Percentiles rank a stretch among this genome's conserved stretches.
Evolutionary conservation across 1,140 invertebrate genomes (phyloP).

Genomic region (Drosophila murphyi): DNA sequence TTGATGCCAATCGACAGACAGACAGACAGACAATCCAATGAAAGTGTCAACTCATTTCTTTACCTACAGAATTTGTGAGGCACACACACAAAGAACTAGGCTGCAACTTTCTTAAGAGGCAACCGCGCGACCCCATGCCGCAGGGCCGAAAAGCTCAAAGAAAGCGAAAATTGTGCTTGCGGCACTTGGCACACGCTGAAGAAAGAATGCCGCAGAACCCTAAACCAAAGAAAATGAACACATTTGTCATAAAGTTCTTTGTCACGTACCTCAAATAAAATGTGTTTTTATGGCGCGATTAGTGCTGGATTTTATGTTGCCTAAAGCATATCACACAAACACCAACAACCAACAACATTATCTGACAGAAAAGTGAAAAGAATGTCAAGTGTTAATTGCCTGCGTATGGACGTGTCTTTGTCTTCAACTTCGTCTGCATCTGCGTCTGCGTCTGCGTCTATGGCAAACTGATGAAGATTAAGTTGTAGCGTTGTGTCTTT

Average conservation of each 20-base stretch:
- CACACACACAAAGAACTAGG: slow-evolving; percentile 44
- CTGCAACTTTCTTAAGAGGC: slow-evolving; percentile 55
- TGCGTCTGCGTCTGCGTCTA: neutral
- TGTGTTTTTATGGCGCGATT: slow-evolving; percentile 79
- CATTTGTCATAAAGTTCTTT: slow-evolving; percentile 64
- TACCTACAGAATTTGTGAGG: slow-evolving; percentile 19
- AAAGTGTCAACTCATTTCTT: slow-evolving; percentile 58
- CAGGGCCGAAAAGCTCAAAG: slow-evolving; percentile 29
- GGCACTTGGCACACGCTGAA: slow-evolving; percentile 55
- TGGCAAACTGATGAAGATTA: slow-evolving; percentile 64
- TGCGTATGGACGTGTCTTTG: slow-evolving; percentile 49
- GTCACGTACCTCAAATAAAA: slow-evolving; percentile 78
- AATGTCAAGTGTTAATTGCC: slow-evolving; percentile 83
- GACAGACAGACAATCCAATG: slow-evolving; percentile 35
- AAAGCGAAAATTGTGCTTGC: slow-evolving; percentile 68
- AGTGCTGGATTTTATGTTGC: slow-evolving; percentile 63
- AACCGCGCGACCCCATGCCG: slow-evolving; percentile 7
- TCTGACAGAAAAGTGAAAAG: slow-evolving; percentile 73
- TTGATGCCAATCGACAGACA: slow-evolving; percentile 60
- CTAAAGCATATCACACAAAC: slow-evolving; percentile 67
- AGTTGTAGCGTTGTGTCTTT: slow-evolving; percentile 61
- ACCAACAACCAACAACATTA: slow-evolving; percentile 33
- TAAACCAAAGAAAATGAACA: slow-evolving; percentile 13
- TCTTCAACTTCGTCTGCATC: slow-evolving; percentile 1
- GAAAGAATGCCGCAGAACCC: slow-evolving; percentile 31